A percentile compares a stretch with the other conserved stretches of the same genome.
Evolutionary conservation across 2,113 vertebrate species (phyloP).

Genomic region (Stercorarius parasiticus): DNA sequence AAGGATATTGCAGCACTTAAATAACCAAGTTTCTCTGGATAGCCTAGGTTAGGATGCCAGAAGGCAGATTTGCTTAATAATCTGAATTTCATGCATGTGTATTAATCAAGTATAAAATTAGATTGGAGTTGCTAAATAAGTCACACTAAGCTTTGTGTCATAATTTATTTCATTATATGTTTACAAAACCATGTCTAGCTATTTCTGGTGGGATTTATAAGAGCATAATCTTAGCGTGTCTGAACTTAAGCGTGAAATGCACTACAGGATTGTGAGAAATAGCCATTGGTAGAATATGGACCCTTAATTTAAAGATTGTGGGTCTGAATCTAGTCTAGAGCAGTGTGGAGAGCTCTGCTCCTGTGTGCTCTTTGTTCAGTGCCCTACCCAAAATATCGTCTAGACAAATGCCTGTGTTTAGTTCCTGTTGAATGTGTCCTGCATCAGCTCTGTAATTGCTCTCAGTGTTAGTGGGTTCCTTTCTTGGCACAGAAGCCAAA

Average conservation of each 20-base stretch:
- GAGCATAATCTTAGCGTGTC: neutral
- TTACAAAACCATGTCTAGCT: neutral
- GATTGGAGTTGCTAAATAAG: neutral
- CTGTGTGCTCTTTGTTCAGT: neutral
- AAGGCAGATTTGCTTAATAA: neutral
- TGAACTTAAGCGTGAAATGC: rapidly evolving
- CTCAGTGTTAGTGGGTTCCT: neutral
- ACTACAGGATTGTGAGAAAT: neutral
- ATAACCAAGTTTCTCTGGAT: neutral
- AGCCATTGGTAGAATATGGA: neutral
- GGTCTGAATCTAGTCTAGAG: neutral
- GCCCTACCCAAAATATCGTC: neutral
- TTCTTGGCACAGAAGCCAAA: neutral
- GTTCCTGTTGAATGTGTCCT: neutral
- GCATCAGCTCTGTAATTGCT: neutral
- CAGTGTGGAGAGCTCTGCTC: neutral
- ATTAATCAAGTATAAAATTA: neutral
- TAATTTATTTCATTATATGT: neutral
- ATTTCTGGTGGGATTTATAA: neutral
- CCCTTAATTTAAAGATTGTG: rapidly evolving
- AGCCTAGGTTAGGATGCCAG: neutral
- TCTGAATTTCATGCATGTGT: neutral
- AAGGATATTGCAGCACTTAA: neutral
- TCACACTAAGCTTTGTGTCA: neutral
- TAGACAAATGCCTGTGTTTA: neutral